These are phyloP conservation scores for Nothobranchius furzeri DNA, from an alignment of 2,113 vertebrate genomes.

Conservation along the genomic window DNA sequence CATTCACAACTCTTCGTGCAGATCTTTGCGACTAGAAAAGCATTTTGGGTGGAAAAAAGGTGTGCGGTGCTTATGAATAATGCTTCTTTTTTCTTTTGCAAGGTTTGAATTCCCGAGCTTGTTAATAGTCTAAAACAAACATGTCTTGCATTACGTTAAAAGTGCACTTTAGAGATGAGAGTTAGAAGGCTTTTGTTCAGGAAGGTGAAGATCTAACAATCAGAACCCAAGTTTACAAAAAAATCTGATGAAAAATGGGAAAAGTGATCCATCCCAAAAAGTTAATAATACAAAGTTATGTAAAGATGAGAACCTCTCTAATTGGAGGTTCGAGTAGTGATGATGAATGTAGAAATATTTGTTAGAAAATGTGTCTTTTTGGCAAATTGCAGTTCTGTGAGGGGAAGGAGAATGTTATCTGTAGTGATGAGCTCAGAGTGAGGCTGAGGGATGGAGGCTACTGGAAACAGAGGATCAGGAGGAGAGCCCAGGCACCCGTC, in stretches of 20 bases:
- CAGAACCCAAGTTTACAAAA: slow-evolving; percentile 25
- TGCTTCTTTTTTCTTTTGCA: slow-evolving; percentile 20
- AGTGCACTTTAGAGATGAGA: slow-evolving; percentile 75
- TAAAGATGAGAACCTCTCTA: slow-evolving; percentile 33
- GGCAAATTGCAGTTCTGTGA: slow-evolving; percentile 58
- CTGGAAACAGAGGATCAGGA: slow-evolving; percentile 41
- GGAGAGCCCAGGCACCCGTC: slow-evolving; percentile 46
- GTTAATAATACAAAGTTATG: slow-evolving; percentile 44
- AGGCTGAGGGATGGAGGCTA: slow-evolving; percentile 9
- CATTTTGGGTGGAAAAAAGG: slow-evolving; percentile 1
- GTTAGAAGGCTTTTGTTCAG: slow-evolving; percentile 39
- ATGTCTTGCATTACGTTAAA: slow-evolving; percentile 49
- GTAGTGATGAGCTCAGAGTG: slow-evolving; percentile 15
- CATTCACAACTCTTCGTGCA: slow-evolving; percentile 40
- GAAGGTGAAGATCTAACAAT: slow-evolving; percentile 58
- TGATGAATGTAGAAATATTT: slow-evolving; percentile 18
- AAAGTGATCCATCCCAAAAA: slow-evolving; percentile 30
- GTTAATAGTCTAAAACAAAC: too few species aligned
- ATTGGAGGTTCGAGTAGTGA: slow-evolving; percentile 38
- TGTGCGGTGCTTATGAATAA: slow-evolving; percentile 36
- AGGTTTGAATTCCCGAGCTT: slow-evolving; percentile 33
- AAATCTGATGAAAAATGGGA: slow-evolving; percentile 15
- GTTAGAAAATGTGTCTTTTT: slow-evolving; percentile 61
- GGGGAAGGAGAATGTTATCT: slow-evolving; percentile 23
- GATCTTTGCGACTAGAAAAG: slow-evolving; percentile 42